Base-by-base conservation (phyloP, 2,113 vertebrate species). In the Cavia porcellus region DNA sequence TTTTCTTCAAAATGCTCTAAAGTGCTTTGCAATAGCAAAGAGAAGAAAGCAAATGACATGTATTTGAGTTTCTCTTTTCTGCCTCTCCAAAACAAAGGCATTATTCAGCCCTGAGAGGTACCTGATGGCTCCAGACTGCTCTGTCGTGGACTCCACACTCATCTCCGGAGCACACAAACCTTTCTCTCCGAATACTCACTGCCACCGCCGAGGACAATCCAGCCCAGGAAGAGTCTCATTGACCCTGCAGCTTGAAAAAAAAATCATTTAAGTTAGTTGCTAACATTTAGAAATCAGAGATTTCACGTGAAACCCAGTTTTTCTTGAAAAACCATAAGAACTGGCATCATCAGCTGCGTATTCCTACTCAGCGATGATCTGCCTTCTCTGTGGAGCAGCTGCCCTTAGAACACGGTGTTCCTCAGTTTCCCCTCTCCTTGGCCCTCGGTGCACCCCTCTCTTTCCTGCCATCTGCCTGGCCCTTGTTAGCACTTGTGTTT, bases 261-360 rank as follows among this genome's bases (percentile, higher is more conserved):
- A 47, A 82, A 85, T 80, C 61, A 77, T 87, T 92, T 86, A 64
- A 88, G 90, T 87, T 97, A 89, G 70, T 93, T 88, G 17, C 88
- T 96, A 97, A 92, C 85, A 95, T 96, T 96, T 92, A 92, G 95
- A 97, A 97, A 95, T 92, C 85, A 97, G 59, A 91, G 52, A 96
- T 88, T 96, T 97, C 95, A 97, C 94, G 95, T 96, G 87, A 96
- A 97, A 95, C 79, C 86, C 55, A 64, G 59, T 86, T 95, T 94
- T 62, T 94, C 52, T 95, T 92, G 77, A 95, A 96, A 97, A 92
- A 85, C 84, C 90, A 24, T 59, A 91, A 95, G 85, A 95, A 52
- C 64, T 96, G 96, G 96, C 94, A 95, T 87, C 87, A 50, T 28
- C 25, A 42, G 77, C 7, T 88, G 64, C 38, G 19, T 90, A 95